Percentiles rank a stretch among this genome's conserved stretches.
phyloP scores from a whole-genome alignment of 2,113 vertebrate species.

The Ictidomys tridecemlineatus region DNA sequence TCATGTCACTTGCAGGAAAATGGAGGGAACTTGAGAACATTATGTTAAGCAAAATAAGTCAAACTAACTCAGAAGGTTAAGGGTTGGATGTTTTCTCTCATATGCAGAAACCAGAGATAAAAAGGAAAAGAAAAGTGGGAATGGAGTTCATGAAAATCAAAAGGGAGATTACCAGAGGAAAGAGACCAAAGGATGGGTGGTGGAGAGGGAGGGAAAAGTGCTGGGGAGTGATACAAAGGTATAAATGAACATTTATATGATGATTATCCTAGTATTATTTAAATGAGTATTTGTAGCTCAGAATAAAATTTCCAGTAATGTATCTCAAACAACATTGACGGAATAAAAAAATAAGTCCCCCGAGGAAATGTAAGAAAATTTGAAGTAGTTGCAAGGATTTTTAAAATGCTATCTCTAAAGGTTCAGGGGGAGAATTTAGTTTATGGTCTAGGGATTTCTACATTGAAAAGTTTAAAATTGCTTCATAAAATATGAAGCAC shows the following conservation, averaged over 20 bases:
- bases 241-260: neutral
- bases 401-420: neutral
- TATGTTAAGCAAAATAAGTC: no score
- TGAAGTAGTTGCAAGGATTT: neutral
- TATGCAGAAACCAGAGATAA: no score
- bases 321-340: neutral
- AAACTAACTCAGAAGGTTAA: no score
- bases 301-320: slow-evolving; percentile 5
- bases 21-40: no score
- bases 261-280: neutral
- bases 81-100: no score
- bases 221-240: neutral
- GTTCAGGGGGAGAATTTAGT: neutral
- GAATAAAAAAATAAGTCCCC: neutral
- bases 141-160: no score
- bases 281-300: neutral
- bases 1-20: no score
- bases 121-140: no score
- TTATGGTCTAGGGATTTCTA: neutral
- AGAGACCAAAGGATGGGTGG: no score
- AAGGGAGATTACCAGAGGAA: no score
- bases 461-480: slow-evolving; percentile 3
- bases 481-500: neutral
- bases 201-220: no score
- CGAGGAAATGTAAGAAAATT: neutral